Percentiles rank a stretch among this genome's conserved stretches.
Evolutionary conservation across 2,888 invertebrate species (phyloP).

Genomic region (Keiferia lycopersicella): DNA sequence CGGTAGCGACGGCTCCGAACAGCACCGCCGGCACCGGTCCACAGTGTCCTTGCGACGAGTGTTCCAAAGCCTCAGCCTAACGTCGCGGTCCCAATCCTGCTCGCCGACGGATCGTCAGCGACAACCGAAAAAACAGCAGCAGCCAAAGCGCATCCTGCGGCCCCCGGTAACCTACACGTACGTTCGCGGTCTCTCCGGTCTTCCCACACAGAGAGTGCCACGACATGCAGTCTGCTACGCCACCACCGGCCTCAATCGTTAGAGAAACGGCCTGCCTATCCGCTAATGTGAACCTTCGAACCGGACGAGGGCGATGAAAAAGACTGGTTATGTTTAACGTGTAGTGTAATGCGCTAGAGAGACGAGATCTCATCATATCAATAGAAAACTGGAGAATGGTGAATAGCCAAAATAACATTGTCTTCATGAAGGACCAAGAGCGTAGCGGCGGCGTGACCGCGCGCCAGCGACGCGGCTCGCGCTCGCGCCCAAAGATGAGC

Average conservation of each 20-base stretch:
- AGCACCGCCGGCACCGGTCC: slow-evolving; percentile 74
- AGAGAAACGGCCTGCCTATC: slow-evolving; percentile 40
- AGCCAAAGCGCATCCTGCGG: slow-evolving; percentile 88
- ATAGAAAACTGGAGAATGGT: slow-evolving; percentile 56
- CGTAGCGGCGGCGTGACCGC: slow-evolving; percentile 38
- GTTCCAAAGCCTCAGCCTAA: slow-evolving; percentile 85
- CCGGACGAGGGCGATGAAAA: slow-evolving; percentile 56
- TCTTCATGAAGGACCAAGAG: slow-evolving; percentile 67
- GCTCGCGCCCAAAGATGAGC: slow-evolving; percentile 48
- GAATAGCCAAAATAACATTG: slow-evolving; percentile 49
- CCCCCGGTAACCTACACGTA: slow-evolving; percentile 91
- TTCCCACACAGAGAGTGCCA: slow-evolving; percentile 91
- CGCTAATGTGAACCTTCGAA: slow-evolving; percentile 33
- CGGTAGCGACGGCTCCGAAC: slow-evolving; percentile 82
- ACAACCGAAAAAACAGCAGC: slow-evolving; percentile 80
- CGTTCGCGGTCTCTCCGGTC: slow-evolving; percentile 89
- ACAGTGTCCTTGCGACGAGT: slow-evolving; percentile 86
- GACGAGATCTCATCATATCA: slow-evolving; percentile 71
- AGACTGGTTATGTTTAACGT: slow-evolving; percentile 72
- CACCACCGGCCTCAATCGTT: slow-evolving; percentile 67
- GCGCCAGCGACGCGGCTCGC: slow-evolving; percentile 15
- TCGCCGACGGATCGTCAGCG: slow-evolving; percentile 74
- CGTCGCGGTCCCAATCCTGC: slow-evolving; percentile 84
- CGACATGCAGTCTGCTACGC: slow-evolving; percentile 70
- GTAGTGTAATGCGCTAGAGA: slow-evolving; percentile 59